Percentiles rank a stretch among this genome's conserved stretches.
phyloP scores from a whole-genome alignment of 2,888 invertebrate species.

The Drosophila anceps region DNA sequence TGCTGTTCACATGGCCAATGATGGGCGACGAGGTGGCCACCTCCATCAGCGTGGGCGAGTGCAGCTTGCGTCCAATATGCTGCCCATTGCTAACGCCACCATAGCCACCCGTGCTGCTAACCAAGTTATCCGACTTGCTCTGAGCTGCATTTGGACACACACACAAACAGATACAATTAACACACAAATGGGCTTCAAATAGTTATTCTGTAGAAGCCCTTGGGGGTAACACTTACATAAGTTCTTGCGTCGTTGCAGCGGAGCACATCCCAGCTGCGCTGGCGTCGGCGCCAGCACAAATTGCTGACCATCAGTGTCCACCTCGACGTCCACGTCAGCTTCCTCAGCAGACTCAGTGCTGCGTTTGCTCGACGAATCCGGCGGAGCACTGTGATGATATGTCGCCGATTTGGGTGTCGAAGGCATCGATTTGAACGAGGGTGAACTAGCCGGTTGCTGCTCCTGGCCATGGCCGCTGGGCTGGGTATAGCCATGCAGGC shows the following conservation, averaged over 20 bases:
- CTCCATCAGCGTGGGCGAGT: constrained; percentile 67
- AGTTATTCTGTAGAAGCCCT: background rate
- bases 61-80: constrained; percentile 68
- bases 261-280: constrained; percentile 95
- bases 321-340: constrained; percentile 74
- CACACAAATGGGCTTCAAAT: background rate
- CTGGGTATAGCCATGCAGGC: constrained; percentile 76
- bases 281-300: constrained; percentile 97
- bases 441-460: constrained; percentile 79
- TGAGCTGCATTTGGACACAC: constrained; percentile 70
- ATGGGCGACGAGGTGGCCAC: constrained; percentile 83
- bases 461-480: constrained; percentile 57
- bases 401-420: constrained; percentile 85
- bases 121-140: constrained; percentile 69
- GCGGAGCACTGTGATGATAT: constrained; percentile 68
- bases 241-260: constrained; percentile 94
- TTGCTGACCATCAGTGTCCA: constrained; percentile 82
- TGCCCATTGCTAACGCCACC: constrained; percentile 62
- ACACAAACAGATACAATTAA: too few species aligned
- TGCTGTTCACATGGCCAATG: constrained; percentile 84
- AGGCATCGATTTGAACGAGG: constrained; percentile 83
- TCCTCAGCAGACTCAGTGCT: constrained; percentile 54
- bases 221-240: constrained; percentile 87
- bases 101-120: constrained; percentile 28
- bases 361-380: constrained; percentile 66